phyloP scores from a whole-genome alignment of 2,113 vertebrate genomes.

The Trematomus loennbergii region DNA sequence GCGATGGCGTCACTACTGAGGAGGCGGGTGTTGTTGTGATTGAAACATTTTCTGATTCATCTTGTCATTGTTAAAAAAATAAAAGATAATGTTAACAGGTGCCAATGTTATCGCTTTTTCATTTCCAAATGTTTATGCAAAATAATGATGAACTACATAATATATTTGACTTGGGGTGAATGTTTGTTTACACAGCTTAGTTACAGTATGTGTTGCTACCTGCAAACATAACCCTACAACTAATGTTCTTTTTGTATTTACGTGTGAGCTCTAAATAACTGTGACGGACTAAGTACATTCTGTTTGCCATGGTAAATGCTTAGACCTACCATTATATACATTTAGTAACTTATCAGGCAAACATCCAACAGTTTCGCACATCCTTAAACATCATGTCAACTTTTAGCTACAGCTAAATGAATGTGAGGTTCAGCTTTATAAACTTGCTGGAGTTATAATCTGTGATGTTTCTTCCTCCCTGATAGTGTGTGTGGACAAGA shows the following conservation, averaged over 20 bases:
- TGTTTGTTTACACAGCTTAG: too few relatives aligned
- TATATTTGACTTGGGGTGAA: too few relatives aligned
- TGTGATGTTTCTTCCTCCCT: conserved; percentile 12
- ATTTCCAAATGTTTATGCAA: conserved; percentile 17
- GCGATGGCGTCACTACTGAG: conserved; percentile 27
- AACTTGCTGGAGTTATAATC: conserved; percentile 30
- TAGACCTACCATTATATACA: neutral
- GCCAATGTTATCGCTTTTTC: conserved; percentile 8
- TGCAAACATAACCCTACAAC: too few relatives aligned
- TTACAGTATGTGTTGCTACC: too few relatives aligned
- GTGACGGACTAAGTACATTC: neutral
- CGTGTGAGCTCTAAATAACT: too few relatives aligned
- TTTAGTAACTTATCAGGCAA: neutral
- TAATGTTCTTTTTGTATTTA: too few relatives aligned
- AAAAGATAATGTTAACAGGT: conserved; percentile 48
- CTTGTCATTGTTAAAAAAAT: conserved; percentile 38
- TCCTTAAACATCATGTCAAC: conserved; percentile 5
- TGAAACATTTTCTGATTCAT: conserved; percentile 61
- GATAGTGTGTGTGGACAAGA: conserved; percentile 24
- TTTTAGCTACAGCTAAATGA: conserved; percentile 18
- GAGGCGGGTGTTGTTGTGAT: conserved; percentile 56
- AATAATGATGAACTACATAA: neutral
- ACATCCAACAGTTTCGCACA: neutral
- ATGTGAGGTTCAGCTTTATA: conserved; percentile 4
- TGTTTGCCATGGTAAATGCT: neutral